These are phyloP conservation scores for Pipra filicauda DNA, from an alignment of 2,113 vertebrate species.

Conservation along the genomic window DNA sequence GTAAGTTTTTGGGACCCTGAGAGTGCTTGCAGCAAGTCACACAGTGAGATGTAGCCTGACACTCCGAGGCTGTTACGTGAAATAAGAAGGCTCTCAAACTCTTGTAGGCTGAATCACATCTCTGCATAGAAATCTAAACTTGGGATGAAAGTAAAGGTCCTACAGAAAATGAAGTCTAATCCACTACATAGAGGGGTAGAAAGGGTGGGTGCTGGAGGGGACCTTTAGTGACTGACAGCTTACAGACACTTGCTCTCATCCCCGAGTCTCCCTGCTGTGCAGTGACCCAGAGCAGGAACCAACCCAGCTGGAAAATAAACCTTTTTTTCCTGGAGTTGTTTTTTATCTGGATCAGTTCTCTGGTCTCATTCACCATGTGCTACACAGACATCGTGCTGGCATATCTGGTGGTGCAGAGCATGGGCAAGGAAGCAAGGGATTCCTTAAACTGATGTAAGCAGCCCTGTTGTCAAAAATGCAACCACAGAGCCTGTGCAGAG, in stretches of 20 bases:
- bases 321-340: not conserved
- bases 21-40: not conserved
- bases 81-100: not conserved
- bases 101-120: not conserved
- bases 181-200: not conserved
- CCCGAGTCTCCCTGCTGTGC: not conserved
- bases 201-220: not conserved
- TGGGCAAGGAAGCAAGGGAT: not conserved
- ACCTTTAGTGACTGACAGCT: not conserved
- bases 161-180: not conserved
- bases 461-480: not conserved
- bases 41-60: not conserved
- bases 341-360: conserved; percentile 7
- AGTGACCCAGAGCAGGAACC: conserved; percentile 26
- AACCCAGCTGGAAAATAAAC: conserved; percentile 23
- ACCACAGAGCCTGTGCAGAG: not conserved
- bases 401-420: not conserved
- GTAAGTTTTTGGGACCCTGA: not conserved
- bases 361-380: not conserved
- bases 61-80: not conserved
- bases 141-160: not conserved
- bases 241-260: conserved; percentile 2
- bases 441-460: not conserved
- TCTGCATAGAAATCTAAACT: not conserved
- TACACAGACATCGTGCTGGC: not conserved